Evolutionary conservation across 2,888 invertebrate species (phyloP).

Genomic region (Silvanus unidentatus): DNA sequence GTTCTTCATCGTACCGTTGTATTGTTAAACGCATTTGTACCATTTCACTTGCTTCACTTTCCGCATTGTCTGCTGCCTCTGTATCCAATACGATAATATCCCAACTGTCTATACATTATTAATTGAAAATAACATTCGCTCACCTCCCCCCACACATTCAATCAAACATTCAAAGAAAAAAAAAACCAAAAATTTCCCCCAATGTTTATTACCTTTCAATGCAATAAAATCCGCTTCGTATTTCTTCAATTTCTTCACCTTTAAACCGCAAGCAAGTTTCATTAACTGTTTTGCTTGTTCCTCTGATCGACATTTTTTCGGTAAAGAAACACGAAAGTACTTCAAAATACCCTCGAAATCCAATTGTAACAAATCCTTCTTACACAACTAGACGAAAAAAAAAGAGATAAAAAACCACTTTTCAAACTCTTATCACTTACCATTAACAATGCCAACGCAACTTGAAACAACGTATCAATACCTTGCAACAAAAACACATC

Average conservation of each 20-base stretch:
- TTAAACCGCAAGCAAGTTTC: slow-evolving; percentile 83
- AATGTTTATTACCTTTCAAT: slow-evolving; percentile 71
- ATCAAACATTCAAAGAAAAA: too few species aligned
- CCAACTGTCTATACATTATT: slow-evolving; percentile 43
- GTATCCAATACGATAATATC: slow-evolving; percentile 47
- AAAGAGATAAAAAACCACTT: background rate
- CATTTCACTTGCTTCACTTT: slow-evolving; percentile 54
- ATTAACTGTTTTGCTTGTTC: slow-evolving; percentile 84
- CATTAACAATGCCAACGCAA: slow-evolving; percentile 87
- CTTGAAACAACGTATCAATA: slow-evolving; percentile 91
- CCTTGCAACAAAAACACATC: slow-evolving; percentile 95
- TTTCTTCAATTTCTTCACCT: slow-evolving; percentile 89
- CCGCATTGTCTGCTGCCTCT: slow-evolving; percentile 56
- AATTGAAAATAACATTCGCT: slow-evolving; percentile 19
- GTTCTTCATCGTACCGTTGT: slow-evolving; percentile 64
- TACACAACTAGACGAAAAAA: slow-evolving; percentile 56
- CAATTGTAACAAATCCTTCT: slow-evolving; percentile 82
- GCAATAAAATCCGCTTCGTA: slow-evolving; percentile 87
- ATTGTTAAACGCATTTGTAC: slow-evolving; percentile 53
- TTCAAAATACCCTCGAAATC: slow-evolving; percentile 98
- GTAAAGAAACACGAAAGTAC: slow-evolving; percentile 94
- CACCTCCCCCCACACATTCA: slow-evolving; percentile 6
- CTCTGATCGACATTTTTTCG: slow-evolving; percentile 91
- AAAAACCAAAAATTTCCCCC: too few species aligned
- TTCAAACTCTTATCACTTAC: slow-evolving; percentile 47